Evolutionary conservation across 2,797 vertebrate species (phyloP).

Genomic region (Falco novaeseelandiae): DNA sequence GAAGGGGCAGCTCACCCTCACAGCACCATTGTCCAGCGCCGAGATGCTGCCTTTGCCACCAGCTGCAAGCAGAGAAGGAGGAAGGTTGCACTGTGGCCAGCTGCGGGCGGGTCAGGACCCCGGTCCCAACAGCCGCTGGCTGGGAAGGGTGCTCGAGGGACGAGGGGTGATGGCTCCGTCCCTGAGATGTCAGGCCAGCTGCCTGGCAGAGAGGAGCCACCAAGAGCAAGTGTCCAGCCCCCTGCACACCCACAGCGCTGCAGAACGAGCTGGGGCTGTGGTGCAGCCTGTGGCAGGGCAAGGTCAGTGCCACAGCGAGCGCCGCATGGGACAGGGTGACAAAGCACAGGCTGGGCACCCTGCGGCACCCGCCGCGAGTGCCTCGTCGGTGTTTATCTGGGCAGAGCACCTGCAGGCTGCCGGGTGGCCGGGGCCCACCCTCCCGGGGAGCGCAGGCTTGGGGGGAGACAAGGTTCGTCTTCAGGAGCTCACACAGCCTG

Average conservation of each 20-base stretch:
- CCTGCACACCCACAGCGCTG: fast-evolving
- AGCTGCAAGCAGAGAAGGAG: conserved; percentile 14
- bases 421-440: too few relatives aligned
- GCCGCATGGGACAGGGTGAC: fast-evolving
- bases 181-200: neutral
- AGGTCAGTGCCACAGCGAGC: neutral
- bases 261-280: neutral
- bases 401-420: neutral
- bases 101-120: neutral
- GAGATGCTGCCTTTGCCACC: fast-evolving
- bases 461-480: neutral
- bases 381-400: neutral
- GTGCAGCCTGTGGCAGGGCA: too few relatives aligned
- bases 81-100: neutral
- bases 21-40: neutral
- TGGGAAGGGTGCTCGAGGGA: neutral
- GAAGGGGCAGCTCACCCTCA: neutral
- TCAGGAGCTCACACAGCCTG: fast-evolving
- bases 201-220: neutral
- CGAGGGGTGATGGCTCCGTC: fast-evolving
- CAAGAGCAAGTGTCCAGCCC: neutral
- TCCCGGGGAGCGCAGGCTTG: fast-evolving
- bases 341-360: neutral
- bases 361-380: fast-evolving
- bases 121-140: fast-evolving